phyloP scores from a whole-genome alignment of 2,888 invertebrate genomes.

The Brachyopa scutellaris region DNA sequence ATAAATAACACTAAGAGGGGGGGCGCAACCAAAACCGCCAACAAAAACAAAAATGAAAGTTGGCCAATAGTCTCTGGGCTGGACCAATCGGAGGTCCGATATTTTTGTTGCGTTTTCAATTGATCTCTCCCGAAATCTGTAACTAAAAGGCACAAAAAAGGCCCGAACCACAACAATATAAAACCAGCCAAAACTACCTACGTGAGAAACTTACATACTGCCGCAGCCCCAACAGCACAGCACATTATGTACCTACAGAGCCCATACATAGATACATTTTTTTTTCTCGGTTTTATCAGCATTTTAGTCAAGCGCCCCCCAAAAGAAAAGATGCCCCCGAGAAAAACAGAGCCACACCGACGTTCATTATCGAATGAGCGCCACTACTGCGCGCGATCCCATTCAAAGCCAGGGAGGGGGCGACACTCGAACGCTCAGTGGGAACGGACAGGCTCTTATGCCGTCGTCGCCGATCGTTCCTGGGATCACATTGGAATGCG shows the following conservation, averaged over 20 bases:
- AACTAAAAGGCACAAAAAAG: slow-evolving; percentile 30
- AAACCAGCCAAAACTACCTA: slow-evolving; percentile 12
- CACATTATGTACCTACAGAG: slow-evolving; percentile 1
- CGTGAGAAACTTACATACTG: slow-evolving; percentile 56
- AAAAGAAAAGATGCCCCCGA: slow-evolving; percentile 52
- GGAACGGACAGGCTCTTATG: slow-evolving; percentile 52
- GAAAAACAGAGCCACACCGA: slow-evolving; percentile 9
- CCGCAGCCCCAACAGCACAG: not conserved
- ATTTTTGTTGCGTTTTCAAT: slow-evolving; percentile 49
- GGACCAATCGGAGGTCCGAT: slow-evolving; percentile 59
- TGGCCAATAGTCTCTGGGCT: slow-evolving; percentile 34
- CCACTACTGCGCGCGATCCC: slow-evolving; percentile 63
- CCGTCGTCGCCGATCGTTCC: slow-evolving; percentile 37
- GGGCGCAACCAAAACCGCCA: slow-evolving; percentile 18
- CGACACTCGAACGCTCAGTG: slow-evolving; percentile 42
- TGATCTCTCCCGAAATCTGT: slow-evolving; percentile 58
- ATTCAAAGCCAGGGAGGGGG: slow-evolving; percentile 36
- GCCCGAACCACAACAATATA: slow-evolving; percentile 12
- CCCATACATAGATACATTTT: slow-evolving; percentile 34
- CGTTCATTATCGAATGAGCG: slow-evolving; percentile 53
- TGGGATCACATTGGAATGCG: slow-evolving; percentile 67
- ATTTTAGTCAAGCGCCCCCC: slow-evolving; percentile 54
- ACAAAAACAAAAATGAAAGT: slow-evolving; percentile 66
- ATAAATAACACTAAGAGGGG: slow-evolving; percentile 39
- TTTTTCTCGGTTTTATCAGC: slow-evolving; percentile 45